phyloP scores from a whole-genome alignment of 2,113 vertebrate species.

The Lucifuga dentata region DNA sequence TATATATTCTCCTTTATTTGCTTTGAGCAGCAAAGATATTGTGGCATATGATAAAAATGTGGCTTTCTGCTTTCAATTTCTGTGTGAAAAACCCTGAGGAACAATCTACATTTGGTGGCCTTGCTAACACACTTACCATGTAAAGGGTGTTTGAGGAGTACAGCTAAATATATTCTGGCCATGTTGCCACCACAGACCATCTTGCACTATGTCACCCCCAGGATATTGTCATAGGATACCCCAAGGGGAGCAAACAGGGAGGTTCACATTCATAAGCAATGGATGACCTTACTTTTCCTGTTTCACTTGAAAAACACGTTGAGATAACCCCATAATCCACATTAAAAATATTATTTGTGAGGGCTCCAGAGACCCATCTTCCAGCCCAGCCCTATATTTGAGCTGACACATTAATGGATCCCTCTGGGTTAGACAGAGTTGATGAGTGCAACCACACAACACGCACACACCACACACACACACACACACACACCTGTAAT shows the following conservation, averaged over 20 bases:
- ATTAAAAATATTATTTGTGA: slow-evolving; percentile 17
- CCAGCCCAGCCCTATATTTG: slow-evolving; percentile 17
- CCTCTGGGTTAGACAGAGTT: slow-evolving; percentile 24
- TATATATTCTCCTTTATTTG: neutral
- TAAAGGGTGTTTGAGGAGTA: slow-evolving; percentile 71
- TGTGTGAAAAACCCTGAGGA: slow-evolving; percentile 1
- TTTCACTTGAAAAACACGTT: slow-evolving; percentile 23
- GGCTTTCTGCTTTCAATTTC: neutral
- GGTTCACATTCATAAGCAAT: slow-evolving; percentile 31
- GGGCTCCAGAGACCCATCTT: neutral
- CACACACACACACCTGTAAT: slow-evolving; percentile 72
- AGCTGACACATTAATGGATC: slow-evolving; percentile 20
- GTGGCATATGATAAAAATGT: neutral
- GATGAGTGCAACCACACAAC: slow-evolving; percentile 37
- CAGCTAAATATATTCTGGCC: slow-evolving; percentile 82
- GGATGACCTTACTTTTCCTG: slow-evolving; percentile 26
- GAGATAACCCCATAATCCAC: slow-evolving; percentile 17
- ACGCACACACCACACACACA: slow-evolving; percentile 28
- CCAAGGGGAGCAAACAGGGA: slow-evolving; percentile 26
- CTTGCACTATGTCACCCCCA: slow-evolving; percentile 53
- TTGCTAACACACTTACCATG: slow-evolving; percentile 58
- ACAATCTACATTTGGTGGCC: slow-evolving; percentile 36
- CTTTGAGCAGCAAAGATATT: neutral
- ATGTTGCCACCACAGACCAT: slow-evolving; percentile 47
- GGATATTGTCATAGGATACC: slow-evolving; percentile 69